Percentiles rank a stretch among this genome's conserved stretches.
These are phyloP conservation scores for Trileptium ribeirensis DNA, from an alignment of 2,888 invertebrate species.

Conservation along the genomic window DNA sequence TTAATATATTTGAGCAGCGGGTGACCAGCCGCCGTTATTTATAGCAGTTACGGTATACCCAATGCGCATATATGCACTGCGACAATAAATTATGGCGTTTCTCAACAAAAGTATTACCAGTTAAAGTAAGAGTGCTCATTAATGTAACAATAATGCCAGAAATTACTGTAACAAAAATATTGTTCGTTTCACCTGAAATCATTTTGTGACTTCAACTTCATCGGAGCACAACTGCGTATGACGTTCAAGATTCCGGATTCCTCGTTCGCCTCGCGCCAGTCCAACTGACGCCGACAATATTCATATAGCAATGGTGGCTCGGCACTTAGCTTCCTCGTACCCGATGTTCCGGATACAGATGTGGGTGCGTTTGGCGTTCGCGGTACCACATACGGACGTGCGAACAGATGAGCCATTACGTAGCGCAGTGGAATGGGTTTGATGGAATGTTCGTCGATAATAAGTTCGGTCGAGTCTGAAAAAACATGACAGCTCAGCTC, in stretches of 20 bases:
- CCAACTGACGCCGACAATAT: neutral
- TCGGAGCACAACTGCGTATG: neutral
- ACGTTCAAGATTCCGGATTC: neutral
- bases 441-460: slow-evolving; percentile 20
- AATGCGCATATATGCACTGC: too few species aligned
- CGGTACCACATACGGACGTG: slow-evolving; percentile 35
- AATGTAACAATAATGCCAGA: too few species aligned
- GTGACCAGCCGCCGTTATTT: too few species aligned
- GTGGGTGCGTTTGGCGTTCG: neutral
- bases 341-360: neutral
- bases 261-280: neutral
- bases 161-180: too few species aligned
- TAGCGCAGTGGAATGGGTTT: slow-evolving; percentile 36
- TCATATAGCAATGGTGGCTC: neutral
- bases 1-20: too few species aligned
- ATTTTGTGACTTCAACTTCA: neutral
- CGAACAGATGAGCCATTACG: slow-evolving; percentile 36
- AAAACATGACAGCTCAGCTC: too few species aligned
- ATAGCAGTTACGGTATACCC: too few species aligned
- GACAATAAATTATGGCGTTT: too few species aligned
- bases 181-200: neutral
- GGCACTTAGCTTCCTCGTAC: too few species aligned
- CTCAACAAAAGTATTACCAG: too few species aligned
- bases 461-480: neutral
- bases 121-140: too few species aligned